These are phyloP conservation scores for Xiphophorus couchianus DNA, from an alignment of 2,113 vertebrate genomes.

Conservation along the genomic window DNA sequence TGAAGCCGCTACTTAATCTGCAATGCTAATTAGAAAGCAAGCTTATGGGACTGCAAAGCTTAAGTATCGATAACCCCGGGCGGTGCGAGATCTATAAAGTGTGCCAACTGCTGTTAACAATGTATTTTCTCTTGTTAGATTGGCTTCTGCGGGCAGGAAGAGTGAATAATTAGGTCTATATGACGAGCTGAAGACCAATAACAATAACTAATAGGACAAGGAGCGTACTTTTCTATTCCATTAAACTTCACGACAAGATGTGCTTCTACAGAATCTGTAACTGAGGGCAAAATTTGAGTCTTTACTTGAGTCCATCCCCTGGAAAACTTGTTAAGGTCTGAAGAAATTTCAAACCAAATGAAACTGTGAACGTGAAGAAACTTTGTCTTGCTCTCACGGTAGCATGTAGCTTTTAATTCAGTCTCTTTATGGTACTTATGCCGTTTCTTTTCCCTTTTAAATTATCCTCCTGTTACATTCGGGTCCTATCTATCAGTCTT, in stretches of 20 bases:
- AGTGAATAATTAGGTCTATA: constrained; percentile 51
- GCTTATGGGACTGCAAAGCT: constrained; percentile 78
- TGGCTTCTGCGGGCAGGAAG: constrained; percentile 38
- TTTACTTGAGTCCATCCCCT: constrained; percentile 19
- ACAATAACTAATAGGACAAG: constrained; percentile 23
- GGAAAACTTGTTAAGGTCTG: constrained; percentile 43
- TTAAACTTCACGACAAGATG: not conserved
- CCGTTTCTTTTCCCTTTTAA: constrained; percentile 7
- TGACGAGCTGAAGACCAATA: constrained; percentile 38
- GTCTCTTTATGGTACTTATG: constrained; percentile 23
- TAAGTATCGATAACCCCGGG: constrained; percentile 75
- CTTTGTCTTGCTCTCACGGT: constrained; percentile 37
- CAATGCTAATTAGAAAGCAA: constrained; percentile 79
- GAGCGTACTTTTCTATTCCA: constrained; percentile 30
- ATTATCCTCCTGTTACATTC: constrained; percentile 21
- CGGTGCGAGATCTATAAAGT: constrained; percentile 59
- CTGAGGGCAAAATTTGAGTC: constrained; percentile 18
- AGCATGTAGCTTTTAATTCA: constrained; percentile 4
- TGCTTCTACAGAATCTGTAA: constrained; percentile 20
- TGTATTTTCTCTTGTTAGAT: constrained; percentile 56
- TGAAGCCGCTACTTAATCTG: constrained; percentile 78
- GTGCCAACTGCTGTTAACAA: constrained; percentile 69
- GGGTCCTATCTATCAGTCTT: constrained; percentile 18
- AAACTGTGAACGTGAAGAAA: constrained; percentile 26
- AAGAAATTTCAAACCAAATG: constrained; percentile 40